These are phyloP conservation scores for Sciurus niger DNA, from an alignment of 2,113 vertebrate genomes.

Conservation along the genomic window DNA sequence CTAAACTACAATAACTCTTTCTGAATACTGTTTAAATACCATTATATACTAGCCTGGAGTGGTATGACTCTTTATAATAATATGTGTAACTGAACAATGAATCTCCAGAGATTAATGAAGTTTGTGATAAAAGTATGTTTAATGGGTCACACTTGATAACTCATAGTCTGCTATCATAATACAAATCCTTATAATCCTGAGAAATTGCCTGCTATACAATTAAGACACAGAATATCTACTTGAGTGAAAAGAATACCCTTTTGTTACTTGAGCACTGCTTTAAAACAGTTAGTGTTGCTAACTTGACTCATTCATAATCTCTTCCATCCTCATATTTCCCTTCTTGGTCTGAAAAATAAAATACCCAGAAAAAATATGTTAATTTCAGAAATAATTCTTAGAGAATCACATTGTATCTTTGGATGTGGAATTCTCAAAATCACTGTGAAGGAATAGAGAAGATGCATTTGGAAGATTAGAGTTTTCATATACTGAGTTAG, in stretches of 20 bases:
- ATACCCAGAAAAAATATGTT: neutral
- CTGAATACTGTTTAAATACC: neutral
- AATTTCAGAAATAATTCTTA: neutral
- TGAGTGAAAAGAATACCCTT: neutral
- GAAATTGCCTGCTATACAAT: neutral
- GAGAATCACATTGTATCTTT: neutral
- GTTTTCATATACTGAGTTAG: neutral
- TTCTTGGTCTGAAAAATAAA: neutral
- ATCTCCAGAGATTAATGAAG: neutral
- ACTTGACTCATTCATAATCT: neutral
- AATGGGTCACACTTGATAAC: neutral
- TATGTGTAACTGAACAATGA: neutral
- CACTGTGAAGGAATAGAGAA: neutral
- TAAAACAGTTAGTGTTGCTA: neutral
- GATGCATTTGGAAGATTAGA: neutral
- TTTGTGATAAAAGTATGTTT: neutral
- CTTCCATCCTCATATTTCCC: neutral
- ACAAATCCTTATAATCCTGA: neutral
- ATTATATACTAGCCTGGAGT: neutral
- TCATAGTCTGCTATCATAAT: neutral
- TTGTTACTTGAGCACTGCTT: neutral
- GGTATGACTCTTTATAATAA: neutral
- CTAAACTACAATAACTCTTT: neutral
- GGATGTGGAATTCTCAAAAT: neutral
- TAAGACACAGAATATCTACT: neutral